These are phyloP conservation scores for Microcebus ravelobensis DNA, from an alignment of 2,113 vertebrate genomes.

Conservation along the genomic window DNA sequence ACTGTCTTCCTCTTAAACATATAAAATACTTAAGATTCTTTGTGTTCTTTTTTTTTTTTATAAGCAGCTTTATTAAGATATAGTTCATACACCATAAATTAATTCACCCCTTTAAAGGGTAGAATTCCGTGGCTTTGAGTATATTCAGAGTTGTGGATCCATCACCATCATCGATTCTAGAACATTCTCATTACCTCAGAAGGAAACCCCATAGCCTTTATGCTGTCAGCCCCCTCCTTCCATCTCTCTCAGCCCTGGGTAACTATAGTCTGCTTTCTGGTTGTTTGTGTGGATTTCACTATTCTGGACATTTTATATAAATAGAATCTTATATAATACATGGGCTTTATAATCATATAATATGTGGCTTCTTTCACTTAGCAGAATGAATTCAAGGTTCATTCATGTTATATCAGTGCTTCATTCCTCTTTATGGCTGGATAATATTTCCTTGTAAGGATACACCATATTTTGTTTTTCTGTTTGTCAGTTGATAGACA, in stretches of 20 bases:
- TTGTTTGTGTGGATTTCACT: neutral
- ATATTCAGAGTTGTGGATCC: neutral
- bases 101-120: neutral
- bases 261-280: neutral
- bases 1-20: neutral
- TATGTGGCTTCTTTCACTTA: neutral
- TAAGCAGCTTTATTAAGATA: neutral
- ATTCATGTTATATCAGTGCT: rapidly evolving
- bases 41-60: neutral
- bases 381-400: neutral
- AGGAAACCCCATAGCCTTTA: neutral
- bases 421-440: neutral
- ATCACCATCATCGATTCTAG: neutral
- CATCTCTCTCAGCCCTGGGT: neutral
- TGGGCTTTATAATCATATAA: neutral
- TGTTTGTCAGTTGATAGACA: neutral
- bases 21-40: neutral
- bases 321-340: rapidly evolving
- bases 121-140: neutral
- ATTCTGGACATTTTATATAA: neutral
- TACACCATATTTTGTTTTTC: neutral
- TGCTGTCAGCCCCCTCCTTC: neutral
- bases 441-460: rapidly evolving
- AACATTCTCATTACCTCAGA: neutral
- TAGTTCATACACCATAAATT: neutral